Evolutionary conservation across 2,888 invertebrate species (phyloP).

Genomic region (Petrolisthes manimaculis): DNA sequence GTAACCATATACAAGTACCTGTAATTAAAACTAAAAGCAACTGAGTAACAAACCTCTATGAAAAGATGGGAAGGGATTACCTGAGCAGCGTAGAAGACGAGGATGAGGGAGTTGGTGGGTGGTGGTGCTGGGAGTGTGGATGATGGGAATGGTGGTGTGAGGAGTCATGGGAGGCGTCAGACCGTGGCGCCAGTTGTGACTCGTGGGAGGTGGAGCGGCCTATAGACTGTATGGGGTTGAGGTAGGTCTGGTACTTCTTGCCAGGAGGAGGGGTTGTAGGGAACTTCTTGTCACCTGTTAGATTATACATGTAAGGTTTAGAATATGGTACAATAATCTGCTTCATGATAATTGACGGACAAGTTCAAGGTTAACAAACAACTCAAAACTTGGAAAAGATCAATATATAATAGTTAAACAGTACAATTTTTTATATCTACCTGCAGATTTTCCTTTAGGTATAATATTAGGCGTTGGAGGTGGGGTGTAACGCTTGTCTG

Average conservation of each 20-base stretch:
- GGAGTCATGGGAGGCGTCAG: slow-evolving; percentile 71
- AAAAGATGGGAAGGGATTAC: neutral
- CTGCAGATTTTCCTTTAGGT: slow-evolving; percentile 69
- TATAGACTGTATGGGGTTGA: slow-evolving; percentile 70
- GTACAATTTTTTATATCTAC: slow-evolving; percentile 12
- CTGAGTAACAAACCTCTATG: too few relatives aligned
- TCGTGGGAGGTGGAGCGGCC: slow-evolving; percentile 94
- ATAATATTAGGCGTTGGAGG: slow-evolving; percentile 73
- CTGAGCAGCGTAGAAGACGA: slow-evolving; percentile 20
- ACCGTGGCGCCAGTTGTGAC: slow-evolving; percentile 82
- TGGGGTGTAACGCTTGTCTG: slow-evolving; percentile 71
- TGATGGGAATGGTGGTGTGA: slow-evolving; percentile 36
- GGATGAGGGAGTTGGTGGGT: neutral
- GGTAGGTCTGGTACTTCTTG: slow-evolving; percentile 74
- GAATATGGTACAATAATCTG: too few relatives aligned
- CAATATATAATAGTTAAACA: neutral
- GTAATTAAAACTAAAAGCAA: too few relatives aligned
- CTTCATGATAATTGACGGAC: too few relatives aligned
- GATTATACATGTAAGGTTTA: too few relatives aligned
- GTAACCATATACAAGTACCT: too few relatives aligned
- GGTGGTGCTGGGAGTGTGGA: slow-evolving; percentile 21
- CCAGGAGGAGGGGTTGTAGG: slow-evolving; percentile 86
- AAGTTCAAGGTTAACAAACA: too few relatives aligned
- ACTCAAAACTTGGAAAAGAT: too few relatives aligned
- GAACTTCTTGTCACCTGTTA: slow-evolving; percentile 73